phyloP scores from a whole-genome alignment of 2,797 vertebrate genomes.

The Rachycentron canadum region DNA sequence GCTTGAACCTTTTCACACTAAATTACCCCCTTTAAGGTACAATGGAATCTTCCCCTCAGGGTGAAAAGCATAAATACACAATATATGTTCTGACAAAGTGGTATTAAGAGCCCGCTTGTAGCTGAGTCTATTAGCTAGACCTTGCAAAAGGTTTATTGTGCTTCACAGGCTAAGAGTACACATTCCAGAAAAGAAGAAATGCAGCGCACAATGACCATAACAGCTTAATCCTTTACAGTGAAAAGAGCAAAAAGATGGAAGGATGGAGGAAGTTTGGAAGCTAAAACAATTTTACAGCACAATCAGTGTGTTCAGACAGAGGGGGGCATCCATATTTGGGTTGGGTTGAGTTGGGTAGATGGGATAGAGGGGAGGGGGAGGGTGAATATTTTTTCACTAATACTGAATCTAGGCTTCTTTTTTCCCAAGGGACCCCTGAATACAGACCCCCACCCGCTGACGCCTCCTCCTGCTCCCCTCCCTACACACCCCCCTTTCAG shows the following conservation, averaged over 20 bases:
- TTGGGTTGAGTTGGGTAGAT: conserved; percentile 7
- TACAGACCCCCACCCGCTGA: not conserved
- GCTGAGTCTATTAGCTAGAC: conserved; percentile 46
- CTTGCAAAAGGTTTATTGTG: conserved; percentile 29
- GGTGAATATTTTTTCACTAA: conserved; percentile 53
- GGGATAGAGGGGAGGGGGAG: conserved; percentile 15
- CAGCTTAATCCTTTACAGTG: conserved; percentile 15
- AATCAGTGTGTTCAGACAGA: conserved; percentile 28
- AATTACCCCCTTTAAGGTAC: conserved; percentile 63
- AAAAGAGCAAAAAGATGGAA: not conserved
- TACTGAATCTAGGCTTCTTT: conserved; percentile 63
- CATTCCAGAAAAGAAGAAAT: conserved; percentile 24
- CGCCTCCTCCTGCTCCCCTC: conserved; percentile 12
- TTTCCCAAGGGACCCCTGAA: conserved; percentile 58
- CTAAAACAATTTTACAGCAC: not conserved
- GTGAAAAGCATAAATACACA: conserved; percentile 19
- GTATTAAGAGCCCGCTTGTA: conserved; percentile 30
- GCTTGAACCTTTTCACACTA: conserved; percentile 62
- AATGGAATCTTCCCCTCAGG: conserved; percentile 39
- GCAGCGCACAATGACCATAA: not conserved
- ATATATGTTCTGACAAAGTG: conserved; percentile 61
- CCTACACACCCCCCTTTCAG: not conserved
- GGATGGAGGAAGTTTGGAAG: conserved; percentile 2
- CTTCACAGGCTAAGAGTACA: conserved; percentile 28
- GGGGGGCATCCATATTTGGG: conserved; percentile 37